These are phyloP conservation scores for Margarornis squamiger DNA, from an alignment of 2,797 vertebrate species.

Conservation along the genomic window DNA sequence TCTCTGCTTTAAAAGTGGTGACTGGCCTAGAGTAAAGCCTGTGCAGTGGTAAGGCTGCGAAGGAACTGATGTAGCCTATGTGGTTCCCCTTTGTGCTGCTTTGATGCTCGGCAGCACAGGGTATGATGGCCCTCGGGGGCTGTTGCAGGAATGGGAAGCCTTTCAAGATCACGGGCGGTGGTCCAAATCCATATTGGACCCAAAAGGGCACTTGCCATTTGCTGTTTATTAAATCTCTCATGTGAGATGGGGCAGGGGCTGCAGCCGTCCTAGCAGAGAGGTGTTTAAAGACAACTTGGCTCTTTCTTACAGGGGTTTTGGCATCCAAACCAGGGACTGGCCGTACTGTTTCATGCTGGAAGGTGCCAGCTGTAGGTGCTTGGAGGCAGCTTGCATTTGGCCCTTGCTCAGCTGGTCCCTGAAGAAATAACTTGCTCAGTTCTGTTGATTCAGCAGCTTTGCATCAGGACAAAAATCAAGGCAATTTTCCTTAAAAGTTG, in stretches of 20 bases:
- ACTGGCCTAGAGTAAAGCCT: background rate
- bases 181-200: background rate
- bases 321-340: background rate
- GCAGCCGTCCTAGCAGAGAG: background rate
- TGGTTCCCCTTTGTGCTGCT: background rate
- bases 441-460: background rate
- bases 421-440: background rate
- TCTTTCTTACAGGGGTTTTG: rapidly evolving
- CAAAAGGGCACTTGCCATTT: background rate
- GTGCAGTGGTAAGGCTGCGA: rapidly evolving
- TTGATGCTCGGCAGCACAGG: background rate
- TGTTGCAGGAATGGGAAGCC: background rate
- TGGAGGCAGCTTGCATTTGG: background rate
- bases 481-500: background rate
- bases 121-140: background rate
- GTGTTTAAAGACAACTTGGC: background rate
- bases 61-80: background rate
- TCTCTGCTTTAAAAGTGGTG: background rate
- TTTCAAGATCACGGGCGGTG: rapidly evolving
- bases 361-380: background rate
- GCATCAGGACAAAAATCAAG: background rate
- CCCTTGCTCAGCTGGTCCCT: background rate
- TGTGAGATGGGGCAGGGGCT: background rate
- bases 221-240: background rate
- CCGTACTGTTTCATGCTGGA: rapidly evolving